These are phyloP conservation scores for Bruchidius siliquastri DNA, from an alignment of 2,888 invertebrate genomes.

Conservation along the genomic window DNA sequence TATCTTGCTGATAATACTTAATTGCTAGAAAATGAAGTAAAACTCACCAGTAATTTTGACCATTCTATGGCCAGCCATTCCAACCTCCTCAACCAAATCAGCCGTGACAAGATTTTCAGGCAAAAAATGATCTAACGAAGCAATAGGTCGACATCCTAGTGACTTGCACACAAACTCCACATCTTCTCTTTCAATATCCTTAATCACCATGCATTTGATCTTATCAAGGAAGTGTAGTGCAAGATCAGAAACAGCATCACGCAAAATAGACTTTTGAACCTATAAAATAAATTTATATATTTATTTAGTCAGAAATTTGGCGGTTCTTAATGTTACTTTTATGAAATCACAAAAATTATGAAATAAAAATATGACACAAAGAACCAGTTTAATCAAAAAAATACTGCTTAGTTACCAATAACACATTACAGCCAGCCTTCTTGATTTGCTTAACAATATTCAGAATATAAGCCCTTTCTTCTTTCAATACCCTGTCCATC, in stretches of 20 bases:
- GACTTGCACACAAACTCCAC: constrained; percentile 97
- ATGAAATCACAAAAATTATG: too few relatives aligned
- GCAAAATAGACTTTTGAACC: constrained; percentile 67
- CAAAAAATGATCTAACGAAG: constrained; percentile 96
- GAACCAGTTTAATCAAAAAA: too few relatives aligned
- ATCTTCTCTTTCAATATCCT: constrained; percentile 97
- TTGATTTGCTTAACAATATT: constrained; percentile 99
- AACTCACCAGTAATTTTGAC: constrained; percentile 60
- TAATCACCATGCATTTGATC: constrained; percentile 97
- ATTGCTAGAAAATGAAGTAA: neutral
- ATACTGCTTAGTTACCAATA: constrained; percentile 62
- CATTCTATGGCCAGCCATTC: constrained; percentile 82
- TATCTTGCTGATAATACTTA: neutral
- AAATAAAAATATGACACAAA: too few relatives aligned
- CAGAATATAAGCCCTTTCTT: constrained; percentile 95
- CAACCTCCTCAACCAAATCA: constrained; percentile 91
- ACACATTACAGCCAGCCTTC: constrained; percentile 95
- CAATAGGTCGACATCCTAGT: constrained; percentile 90
- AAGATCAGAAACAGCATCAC: constrained; percentile 95
- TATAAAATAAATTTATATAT: constrained; percentile 19
- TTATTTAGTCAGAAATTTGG: constrained; percentile 1
- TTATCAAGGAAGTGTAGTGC: constrained; percentile 98
- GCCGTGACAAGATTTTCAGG: constrained; percentile 88
- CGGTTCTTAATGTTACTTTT: too few relatives aligned
- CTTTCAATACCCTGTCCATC: constrained; percentile 97